Base-by-base conservation (phyloP, 2,888 invertebrate genomes). In the Pachycephus smyrnensis region DNA sequence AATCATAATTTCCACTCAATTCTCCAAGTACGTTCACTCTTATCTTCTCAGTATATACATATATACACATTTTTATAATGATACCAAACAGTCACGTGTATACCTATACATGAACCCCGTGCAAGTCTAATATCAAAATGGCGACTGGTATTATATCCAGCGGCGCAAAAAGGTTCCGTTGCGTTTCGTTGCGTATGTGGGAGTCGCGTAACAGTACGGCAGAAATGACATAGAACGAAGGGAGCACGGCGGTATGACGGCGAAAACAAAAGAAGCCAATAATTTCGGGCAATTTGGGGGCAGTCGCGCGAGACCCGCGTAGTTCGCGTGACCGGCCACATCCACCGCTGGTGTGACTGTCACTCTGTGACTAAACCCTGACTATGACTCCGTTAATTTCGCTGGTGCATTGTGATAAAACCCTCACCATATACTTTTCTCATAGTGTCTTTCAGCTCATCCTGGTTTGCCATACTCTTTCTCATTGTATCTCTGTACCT, bases 261-360 rank as follows among this genome's bases (percentile, higher is more conserved):
- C 55, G 88, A 89, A 90, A 90, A 91, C 91, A 91, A 91, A 90
- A 90, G 90, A 90, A 89, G 88, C 90, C 90, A 90, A 90, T 91
- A 91, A 91, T 91, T 91, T 91, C 86, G 88, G 86, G 89, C 89
- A 91, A 91, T 91, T 91, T 91, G 89, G 85, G 86, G 80, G 90
- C 91, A 91, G 90, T 89, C 87, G 89, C 88, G 89, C 90, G 90
- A 90, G 86, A 90, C 91, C 82, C 87, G 81, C 31, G 82, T 68
- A 33, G 69, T 82, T 86, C 86, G 86, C 86, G 87, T 86, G 86
- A 86, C 86, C 82, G 76, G 73, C 77, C 79, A 82, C 85, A 82
- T 84, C 84, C 86, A 84, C 84, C 83, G 79, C 73, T 69, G 81
- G 84, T 82, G 84, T 81, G 84, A 84, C 84, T 83, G 84, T 84